Base-by-base conservation (phyloP, 2,113 vertebrate species). In the Conger conger region DNA sequence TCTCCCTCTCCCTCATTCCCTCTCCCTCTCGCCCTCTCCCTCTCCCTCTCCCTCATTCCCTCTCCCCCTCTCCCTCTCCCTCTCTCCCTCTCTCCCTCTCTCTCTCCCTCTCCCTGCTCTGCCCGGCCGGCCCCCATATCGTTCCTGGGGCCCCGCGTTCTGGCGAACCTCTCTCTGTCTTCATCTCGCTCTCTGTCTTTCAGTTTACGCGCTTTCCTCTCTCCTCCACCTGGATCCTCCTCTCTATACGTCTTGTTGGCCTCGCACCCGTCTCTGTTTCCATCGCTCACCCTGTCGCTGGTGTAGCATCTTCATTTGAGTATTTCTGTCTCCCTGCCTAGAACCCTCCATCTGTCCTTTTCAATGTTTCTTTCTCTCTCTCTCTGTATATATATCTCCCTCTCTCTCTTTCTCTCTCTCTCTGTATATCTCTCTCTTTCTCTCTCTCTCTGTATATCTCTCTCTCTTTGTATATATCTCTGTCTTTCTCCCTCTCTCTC, bases 271-370 rank as follows among this genome's bases (percentile, higher is more conserved):
- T 54, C 60, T 80, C 68, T 37, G n/a, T 18, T 76, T 83, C 82
- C 38, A 20, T 82, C 54, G 36, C 68, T 82, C 45, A 37, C 5
- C 38, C 68, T 82, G 20, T 11, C 37, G 83, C 40, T 83, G 40
- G 77, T 23, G 18, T 37, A 9, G 68, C n/a, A 15, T 76, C 57
- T 18, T 63, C 63, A 27, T 13, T 53, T 79, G n/a, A 20, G 36
- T 68, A 36, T 40, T 79, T 63, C 45, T 77, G 33, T 76, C 63
- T 73, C 45, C 63, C 63, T 38, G 38, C 85, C 45, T 15, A 33
- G n/a, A 35, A 18, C 35, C 27, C n/a, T 85, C 87, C 85, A 84
- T 91, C 82, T 20, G 84, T 90, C 86, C 88, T 88, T 83, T 82
- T 84, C 57, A 82, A 82, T 53, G 84, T 88, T 87, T 87, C 42